These are phyloP conservation scores for Drosophila villosipedis DNA, from an alignment of 2,888 invertebrate species.

Conservation along the genomic window DNA sequence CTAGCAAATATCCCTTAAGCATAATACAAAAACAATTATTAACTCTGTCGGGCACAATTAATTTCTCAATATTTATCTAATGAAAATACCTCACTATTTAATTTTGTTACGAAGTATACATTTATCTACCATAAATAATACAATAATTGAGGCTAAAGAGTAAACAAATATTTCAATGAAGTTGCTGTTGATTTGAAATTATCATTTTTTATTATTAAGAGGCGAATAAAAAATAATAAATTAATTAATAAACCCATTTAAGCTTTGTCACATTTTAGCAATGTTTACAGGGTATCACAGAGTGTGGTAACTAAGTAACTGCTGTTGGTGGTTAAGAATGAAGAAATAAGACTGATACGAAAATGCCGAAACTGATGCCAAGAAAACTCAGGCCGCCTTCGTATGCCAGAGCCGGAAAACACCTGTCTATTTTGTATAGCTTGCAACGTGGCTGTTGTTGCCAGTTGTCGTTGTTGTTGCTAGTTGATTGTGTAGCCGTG, in stretches of 20 bases:
- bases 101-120: neutral
- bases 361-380: conserved; percentile 22
- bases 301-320: conserved; percentile 4
- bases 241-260: neutral
- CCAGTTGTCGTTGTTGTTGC: conserved; percentile 17
- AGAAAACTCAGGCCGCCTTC: conserved; percentile 26
- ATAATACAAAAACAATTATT: neutral
- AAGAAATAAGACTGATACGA: conserved; percentile 21
- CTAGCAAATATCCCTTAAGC: conserved; percentile 18
- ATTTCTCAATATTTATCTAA: neutral
- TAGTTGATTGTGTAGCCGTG: conserved; percentile 57
- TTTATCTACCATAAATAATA: neutral
- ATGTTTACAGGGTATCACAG: conserved; percentile 38
- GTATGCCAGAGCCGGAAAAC: conserved; percentile 62
- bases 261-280: neutral
- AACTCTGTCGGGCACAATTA: neutral
- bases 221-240: neutral
- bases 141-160: neutral
- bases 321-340: conserved; percentile 31
- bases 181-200: neutral
- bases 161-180: neutral
- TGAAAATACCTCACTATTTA: neutral
- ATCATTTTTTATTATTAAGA: neutral
- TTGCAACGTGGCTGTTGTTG: conserved; percentile 24
- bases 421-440: conserved; percentile 66